These are phyloP conservation scores for Trachops cirrhosus DNA, from an alignment of 2,797 vertebrate genomes.

Conservation along the genomic window DNA sequence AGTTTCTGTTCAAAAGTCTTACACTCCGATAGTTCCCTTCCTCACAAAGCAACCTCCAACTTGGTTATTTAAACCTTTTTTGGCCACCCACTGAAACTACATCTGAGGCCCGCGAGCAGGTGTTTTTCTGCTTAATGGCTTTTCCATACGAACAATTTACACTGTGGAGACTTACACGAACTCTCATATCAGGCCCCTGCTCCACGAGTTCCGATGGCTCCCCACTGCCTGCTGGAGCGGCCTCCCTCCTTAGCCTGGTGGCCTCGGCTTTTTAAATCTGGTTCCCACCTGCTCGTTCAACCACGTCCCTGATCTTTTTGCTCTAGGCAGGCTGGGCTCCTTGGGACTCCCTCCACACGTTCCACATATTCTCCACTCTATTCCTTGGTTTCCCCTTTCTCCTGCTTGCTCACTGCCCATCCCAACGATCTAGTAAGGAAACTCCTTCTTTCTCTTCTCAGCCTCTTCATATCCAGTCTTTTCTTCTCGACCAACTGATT, in stretches of 20 bases:
- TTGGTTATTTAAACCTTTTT: neutral
- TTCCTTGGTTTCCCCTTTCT: neutral
- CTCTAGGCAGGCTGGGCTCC: neutral
- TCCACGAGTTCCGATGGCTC: neutral
- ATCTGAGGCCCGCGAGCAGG: neutral
- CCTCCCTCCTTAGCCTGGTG: neutral
- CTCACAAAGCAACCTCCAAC: neutral
- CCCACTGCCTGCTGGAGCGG: neutral
- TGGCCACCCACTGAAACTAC: neutral
- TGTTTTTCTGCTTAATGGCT: conserved; percentile 21
- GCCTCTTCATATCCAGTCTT: neutral
- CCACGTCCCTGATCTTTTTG: neutral
- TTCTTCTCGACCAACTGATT: neutral
- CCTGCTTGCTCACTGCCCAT: neutral
- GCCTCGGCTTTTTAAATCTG: neutral
- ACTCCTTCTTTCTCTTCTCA: neutral
- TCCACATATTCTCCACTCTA: neutral
- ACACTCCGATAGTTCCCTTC: neutral
- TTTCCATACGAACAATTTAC: neutral
- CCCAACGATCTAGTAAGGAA: neutral
- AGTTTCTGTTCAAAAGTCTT: neutral
- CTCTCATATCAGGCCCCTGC: neutral
- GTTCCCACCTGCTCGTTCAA: neutral
- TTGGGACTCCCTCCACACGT: neutral
- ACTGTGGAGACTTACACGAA: neutral